phyloP scores from a whole-genome alignment of 2,888 invertebrate species.

The Eilema griseolum region DNA sequence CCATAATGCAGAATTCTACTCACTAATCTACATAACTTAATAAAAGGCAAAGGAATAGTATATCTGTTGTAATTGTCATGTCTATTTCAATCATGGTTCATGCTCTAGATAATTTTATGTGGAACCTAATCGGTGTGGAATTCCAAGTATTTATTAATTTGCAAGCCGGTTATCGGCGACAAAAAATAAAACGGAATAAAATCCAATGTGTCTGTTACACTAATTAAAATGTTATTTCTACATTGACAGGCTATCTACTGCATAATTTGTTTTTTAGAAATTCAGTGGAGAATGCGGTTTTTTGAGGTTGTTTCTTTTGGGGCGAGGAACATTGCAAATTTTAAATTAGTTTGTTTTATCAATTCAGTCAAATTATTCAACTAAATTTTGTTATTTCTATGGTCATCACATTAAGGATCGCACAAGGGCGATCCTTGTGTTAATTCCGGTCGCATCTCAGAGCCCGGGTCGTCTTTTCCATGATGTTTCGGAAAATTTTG shows the following conservation, averaged over 20 bases:
- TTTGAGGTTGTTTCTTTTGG: neutral
- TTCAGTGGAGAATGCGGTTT: neutral
- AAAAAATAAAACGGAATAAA: constrained; percentile 29
- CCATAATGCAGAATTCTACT: too few species aligned
- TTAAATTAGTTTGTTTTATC: neutral
- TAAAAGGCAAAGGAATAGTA: neutral
- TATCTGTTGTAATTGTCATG: neutral
- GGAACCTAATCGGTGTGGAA: neutral
- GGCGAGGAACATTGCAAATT: neutral
- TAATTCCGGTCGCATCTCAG: too few species aligned
- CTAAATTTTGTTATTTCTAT: too few species aligned
- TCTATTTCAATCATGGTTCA: constrained; percentile 9
- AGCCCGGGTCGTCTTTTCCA: too few species aligned
- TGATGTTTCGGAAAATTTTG: too few species aligned
- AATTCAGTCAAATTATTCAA: too few species aligned
- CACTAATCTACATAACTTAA: neutral
- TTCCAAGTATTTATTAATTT: constrained; percentile 9
- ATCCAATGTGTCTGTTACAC: constrained; percentile 4
- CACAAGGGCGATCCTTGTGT: too few species aligned
- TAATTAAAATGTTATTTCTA: neutral
- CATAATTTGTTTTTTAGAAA: constrained; percentile 5
- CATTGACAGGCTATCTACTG: neutral
- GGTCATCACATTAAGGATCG: too few species aligned
- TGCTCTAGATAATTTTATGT: constrained; percentile 8
- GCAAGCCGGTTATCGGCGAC: constrained; percentile 23